Conservation (phyloP, 2,888 invertebrate genomes). For the Hydrotaea cyrtoneurina region DNA sequence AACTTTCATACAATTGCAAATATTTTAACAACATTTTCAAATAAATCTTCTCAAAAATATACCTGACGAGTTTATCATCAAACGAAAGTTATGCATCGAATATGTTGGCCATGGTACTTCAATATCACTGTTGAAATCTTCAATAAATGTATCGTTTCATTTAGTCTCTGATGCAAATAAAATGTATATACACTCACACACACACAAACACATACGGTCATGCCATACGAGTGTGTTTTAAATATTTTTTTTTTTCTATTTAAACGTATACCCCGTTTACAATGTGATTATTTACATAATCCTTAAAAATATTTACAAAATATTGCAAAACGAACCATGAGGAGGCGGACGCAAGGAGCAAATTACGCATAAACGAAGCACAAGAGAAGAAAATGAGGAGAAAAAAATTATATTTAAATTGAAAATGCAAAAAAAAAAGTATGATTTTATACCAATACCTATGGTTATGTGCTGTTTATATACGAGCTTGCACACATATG, state of each 20-base stretch:
- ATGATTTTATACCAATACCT: not conserved
- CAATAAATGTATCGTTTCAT: not conserved
- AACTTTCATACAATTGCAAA: too few species aligned
- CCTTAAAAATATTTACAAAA: conserved; percentile 7
- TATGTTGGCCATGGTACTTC: not conserved
- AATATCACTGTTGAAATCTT: not conserved
- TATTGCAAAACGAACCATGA: conserved; percentile 1
- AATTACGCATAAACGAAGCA: conserved; percentile 3
- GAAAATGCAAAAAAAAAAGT: not conserved
- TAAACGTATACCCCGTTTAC: not conserved
- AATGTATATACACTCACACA: not conserved
- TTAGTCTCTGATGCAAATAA: not conserved
- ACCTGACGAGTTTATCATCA: not conserved
- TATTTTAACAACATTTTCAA: not conserved
- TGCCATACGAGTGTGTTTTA: not conserved
- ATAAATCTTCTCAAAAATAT: not conserved
- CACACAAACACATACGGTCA: not conserved
- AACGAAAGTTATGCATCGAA: not conserved
- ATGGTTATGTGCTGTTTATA: not conserved
- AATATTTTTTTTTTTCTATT: not conserved
- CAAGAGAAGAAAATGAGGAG: not conserved
- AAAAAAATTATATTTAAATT: conserved; percentile 11
- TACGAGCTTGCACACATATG: too few species aligned
- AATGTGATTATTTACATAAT: not conserved
- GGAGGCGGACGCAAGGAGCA: not conserved